Conservation (phyloP, 37 sponge, comb jelly and placozoan species). For the Dysidea cf. avara region DNA sequence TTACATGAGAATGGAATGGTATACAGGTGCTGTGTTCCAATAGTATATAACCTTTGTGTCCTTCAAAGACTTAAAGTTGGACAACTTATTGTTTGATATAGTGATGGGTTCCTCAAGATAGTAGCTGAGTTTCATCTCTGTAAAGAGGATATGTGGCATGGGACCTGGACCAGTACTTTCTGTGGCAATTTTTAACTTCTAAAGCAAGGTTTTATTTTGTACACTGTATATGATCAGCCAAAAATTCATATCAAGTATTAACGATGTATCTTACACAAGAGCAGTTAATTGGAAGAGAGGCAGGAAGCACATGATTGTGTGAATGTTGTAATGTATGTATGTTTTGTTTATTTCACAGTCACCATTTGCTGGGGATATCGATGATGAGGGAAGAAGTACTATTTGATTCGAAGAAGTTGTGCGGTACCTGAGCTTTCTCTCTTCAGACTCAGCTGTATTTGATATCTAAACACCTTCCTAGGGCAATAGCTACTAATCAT, state of each 20-base stretch:
- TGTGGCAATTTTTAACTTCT: constrained; percentile 98
- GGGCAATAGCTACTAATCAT: no score
- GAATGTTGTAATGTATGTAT: background rate
- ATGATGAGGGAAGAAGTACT: constrained; percentile 97
- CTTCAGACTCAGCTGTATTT: constrained; percentile 84
- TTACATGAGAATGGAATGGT: constrained; percentile 93
- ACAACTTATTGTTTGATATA: constrained; percentile 94
- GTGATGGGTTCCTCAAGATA: constrained; percentile 92
- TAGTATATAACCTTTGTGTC: background rate
- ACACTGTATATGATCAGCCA: background rate
- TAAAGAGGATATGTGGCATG: constrained; percentile 96
- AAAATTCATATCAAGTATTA: constrained; percentile 53
- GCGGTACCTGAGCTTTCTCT: constrained; percentile 93
- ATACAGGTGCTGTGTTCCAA: constrained; percentile 77
- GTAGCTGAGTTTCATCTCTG: constrained; percentile 97
- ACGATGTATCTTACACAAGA: constrained; percentile 96
- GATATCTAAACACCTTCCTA: no score
- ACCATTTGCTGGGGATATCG: constrained; percentile 98
- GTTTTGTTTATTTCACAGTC: constrained; percentile 37
- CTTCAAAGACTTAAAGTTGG: constrained; percentile 88
- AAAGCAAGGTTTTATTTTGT: constrained; percentile 5
- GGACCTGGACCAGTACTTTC: constrained; percentile 90
- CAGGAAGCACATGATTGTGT: no score
- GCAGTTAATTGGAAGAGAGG: constrained; percentile 99
- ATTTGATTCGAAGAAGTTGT: constrained; percentile 99